Base-by-base conservation (phyloP, 2,113 vertebrate genomes). In the Crotalus tigris region DNA sequence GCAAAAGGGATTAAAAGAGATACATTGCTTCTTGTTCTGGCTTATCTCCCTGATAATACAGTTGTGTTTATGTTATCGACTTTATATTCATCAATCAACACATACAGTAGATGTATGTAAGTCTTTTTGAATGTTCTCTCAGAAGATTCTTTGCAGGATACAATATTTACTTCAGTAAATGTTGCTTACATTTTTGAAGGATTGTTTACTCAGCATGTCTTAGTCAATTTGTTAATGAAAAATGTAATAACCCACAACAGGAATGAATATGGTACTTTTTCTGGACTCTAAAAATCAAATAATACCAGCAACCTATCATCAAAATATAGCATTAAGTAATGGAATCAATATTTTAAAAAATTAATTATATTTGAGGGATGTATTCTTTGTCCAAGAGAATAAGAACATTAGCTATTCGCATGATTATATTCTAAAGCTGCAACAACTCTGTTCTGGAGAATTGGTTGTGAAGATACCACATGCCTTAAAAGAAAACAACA, bases 141-240 rank as follows among this genome's bases (percentile, higher is more conserved):
- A 90, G 69, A 91, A 89, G 89, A 90, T 51, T 91, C 5, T 54
- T 88, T 92, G 90, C 75, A 93, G 39, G 59, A 44, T 75, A 21
- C 3, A 64, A 33, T 58, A 69, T 75, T 94, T 93, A 75, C 33
- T 17, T 64, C 55, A 93, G 44, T 55, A 94, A 92, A 91, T 92
- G 51, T 0, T 75, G 58, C 92, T 59, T 93, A 44, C 46, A 13
- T 6, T 92, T 54, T 49, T 3, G 53, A 93, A 58, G 59, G 5
- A 26, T 49, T 33, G 15, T 93, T 53, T 88, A 91, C 51, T 93
- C 49, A 92, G 89, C 86, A 94, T 94, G 57, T 7, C 87, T 91
- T 94, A 53, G 75, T 91, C 15, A 89, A 54, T 94, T 90, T 94
- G 85, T 69, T 93, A 95, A 91, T 93, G 10, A 55, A 90, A 94